Base-by-base conservation (phyloP, 2,113 vertebrate species). In the Hyla sarda region DNA sequence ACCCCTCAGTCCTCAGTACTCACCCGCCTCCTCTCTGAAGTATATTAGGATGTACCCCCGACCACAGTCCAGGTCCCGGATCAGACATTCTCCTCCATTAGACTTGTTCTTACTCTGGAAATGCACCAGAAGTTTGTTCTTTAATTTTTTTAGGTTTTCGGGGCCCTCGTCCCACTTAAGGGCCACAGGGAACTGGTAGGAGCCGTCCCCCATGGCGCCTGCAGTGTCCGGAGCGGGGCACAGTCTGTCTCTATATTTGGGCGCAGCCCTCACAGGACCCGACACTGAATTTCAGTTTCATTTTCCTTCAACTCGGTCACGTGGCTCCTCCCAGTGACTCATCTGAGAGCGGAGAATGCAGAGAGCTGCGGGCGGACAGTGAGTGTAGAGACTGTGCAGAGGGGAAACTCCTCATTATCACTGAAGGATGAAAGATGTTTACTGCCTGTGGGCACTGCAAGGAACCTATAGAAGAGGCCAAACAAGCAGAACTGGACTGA, bases 21-120 rank as follows among this genome's bases (percentile, higher is more conserved):
- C 65, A 95, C 95, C 93, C 50, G 91, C 79, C 41, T 94, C 79
- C 0, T 1, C 41, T 77, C 80, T 88, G 90, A 96, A 96, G 71
- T 89, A 88, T 8, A 96, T 32, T 9, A 87, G 28, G 2, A 92
- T 92, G 0, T 77, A 89, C 0, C 85, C 75, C 0, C 19, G 21
- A 58, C 86, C 88, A 25, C 89, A 74, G 56, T 85, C 16, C 1
- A 84, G 47, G 10, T 90, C 84, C 0, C 91, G 88, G 0, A 95
- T 92, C 0, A 82, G 45, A 72, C 95, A 95, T 56, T 95, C 94
- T 1, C 94, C 94, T 0, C 95, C 94, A 56, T 89, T 82, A 0
- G 94, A 90, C 30, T 91, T 93, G 87, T 87, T 94, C 65, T 85
- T 94, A 34, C 93, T 95, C 25, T 93, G 92, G 58, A 96, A 95